Percentiles rank a stretch among this genome's conserved stretches.
Conservation (phyloP, 2,113 vertebrate species). For the Plestiodon gilberti region DNA sequence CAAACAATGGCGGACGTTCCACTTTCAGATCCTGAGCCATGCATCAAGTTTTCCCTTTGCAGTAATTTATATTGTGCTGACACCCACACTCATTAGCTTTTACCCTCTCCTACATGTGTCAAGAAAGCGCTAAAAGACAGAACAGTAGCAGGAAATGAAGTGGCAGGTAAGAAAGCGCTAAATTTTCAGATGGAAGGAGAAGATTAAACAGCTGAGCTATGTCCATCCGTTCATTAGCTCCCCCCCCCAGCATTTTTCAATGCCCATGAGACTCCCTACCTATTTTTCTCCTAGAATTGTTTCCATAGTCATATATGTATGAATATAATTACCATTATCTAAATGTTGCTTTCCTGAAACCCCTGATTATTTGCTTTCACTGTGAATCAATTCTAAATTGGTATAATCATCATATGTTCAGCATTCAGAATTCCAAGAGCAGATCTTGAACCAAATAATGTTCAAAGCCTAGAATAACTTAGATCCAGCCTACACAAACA, state of each 20-base stretch:
- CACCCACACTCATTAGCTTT: slow-evolving; percentile 75
- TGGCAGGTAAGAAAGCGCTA: slow-evolving; percentile 34
- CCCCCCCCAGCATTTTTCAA: neutral
- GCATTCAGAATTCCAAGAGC: neutral
- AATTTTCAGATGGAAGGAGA: slow-evolving; percentile 41
- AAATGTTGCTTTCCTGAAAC: neutral
- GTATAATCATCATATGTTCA: neutral
- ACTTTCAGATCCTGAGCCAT: slow-evolving; percentile 81
- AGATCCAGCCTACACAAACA: neutral
- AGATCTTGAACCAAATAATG: neutral
- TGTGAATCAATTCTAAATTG: neutral
- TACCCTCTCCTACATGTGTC: slow-evolving; percentile 72
- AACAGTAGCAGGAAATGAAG: slow-evolving; percentile 48
- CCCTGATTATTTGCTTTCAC: neutral
- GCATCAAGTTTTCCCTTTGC: slow-evolving; percentile 83
- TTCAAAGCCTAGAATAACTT: neutral
- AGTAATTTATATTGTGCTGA: slow-evolving; percentile 87
- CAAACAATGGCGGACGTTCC: slow-evolving; percentile 82
- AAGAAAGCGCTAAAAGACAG: slow-evolving; percentile 64
- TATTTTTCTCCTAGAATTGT: neutral
- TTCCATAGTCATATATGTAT: neutral
- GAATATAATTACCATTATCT: neutral
- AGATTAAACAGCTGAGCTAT: slow-evolving; percentile 5
- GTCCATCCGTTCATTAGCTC: slow-evolving; percentile 10
- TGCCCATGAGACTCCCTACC: neutral